Evolutionary conservation across 2,888 invertebrate species (phyloP), one percentile per base, ranked within the genome.

Genomic region (Agelastica alni): DNA sequence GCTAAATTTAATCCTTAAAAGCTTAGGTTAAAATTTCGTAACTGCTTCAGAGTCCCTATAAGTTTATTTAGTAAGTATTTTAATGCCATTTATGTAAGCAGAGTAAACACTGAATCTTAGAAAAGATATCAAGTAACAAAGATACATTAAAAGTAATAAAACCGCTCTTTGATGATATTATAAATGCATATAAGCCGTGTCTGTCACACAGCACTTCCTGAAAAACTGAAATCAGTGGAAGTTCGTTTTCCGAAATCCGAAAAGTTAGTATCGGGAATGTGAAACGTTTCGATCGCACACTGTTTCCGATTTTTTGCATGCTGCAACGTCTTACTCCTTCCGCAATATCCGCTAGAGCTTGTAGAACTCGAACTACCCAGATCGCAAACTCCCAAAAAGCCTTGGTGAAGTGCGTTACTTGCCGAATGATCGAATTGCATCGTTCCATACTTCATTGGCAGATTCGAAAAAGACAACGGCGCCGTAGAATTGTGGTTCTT

Each of bases 221-320:
- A 73, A 53, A 73, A 75, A 43, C 68, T 68, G 45, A 75, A 63
- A 22, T 71, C 70, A 55, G 66, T 71, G 53, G 67, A 73, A 58
- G 72, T 66, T 61, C 72, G 64, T 58, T 73, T 64, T 28, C 68
- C 67, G 55, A 71, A 74, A 44, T 73, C 74, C 34, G 67, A 65
- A 53, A 72, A 70, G 42, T 68, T 70, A 9, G 72, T 66, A 13
- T 71, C 71, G 39, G 75, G 75, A 16, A 74, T 73, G 54, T 76
- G 74, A 59, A 78, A 78, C 18, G 76, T 76, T 56, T 77, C 77
- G 36, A 77, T 75, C 6, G 76, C 74, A 48, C 74, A 73, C 63
- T 77, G 77, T 65, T 75, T 77, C 42, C 62, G 60, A 6, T 44
- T 51, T 12, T 49, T 42, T 30, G 47, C 75, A 56, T 75, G 75